A percentile compares a stretch with the other conserved stretches of the same genome.
Evolutionary conservation across 2,888 invertebrate species (phyloP).

Genomic region (Stratiomys singularior): DNA sequence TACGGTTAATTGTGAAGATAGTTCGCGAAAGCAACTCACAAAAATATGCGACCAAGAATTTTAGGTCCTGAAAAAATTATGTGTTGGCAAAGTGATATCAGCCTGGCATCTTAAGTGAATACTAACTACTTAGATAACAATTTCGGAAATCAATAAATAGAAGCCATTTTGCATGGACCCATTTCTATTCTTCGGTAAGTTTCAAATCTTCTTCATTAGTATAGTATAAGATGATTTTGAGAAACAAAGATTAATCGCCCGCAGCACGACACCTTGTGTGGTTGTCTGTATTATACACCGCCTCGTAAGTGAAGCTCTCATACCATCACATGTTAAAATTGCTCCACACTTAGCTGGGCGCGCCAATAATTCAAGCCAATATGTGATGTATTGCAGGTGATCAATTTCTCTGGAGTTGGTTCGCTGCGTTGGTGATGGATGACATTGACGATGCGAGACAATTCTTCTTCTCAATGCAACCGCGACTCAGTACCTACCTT

Average conservation of each 20-base stretch:
- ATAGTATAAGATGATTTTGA: not conserved
- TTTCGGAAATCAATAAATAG: too few relatives aligned
- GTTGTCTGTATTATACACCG: not conserved
- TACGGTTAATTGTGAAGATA: slow-evolving; percentile 19
- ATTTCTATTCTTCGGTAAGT: too few relatives aligned
- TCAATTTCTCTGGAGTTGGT: slow-evolving; percentile 21
- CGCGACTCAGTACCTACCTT: not conserved
- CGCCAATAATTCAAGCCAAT: not conserved
- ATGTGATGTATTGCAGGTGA: slow-evolving; percentile 24
- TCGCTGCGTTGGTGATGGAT: not conserved
- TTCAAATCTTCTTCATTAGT: too few relatives aligned
- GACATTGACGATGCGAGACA: not conserved
- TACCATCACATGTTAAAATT: not conserved
- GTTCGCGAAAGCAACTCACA: not conserved
- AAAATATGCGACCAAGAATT: not conserved
- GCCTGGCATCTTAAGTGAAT: too few relatives aligned
- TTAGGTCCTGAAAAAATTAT: not conserved
- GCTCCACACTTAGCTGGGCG: not conserved
- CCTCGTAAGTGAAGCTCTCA: not conserved
- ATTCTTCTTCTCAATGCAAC: not conserved
- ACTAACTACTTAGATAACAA: too few relatives aligned
- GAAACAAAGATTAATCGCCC: not conserved
- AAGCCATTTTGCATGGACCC: too few relatives aligned
- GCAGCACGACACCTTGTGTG: not conserved
- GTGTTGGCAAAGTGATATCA: too few relatives aligned